Conservation (phyloP, 2,888 invertebrate species). For the Noctua fimbriata region DNA sequence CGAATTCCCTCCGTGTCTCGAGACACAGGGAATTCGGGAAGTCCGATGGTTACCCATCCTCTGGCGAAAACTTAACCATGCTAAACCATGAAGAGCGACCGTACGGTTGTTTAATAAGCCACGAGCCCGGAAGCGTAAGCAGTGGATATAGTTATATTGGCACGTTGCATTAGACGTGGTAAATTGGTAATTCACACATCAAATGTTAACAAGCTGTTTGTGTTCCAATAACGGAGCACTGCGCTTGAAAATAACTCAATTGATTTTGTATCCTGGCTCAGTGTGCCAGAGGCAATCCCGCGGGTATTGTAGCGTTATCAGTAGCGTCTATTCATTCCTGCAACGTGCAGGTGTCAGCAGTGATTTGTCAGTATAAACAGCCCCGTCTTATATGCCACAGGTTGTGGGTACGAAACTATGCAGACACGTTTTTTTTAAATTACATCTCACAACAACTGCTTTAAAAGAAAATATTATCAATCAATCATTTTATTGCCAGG, state of each 20-base stretch:
- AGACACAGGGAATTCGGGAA: not conserved
- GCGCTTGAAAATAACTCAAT: constrained; percentile 23
- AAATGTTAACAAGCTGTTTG: constrained; percentile 24
- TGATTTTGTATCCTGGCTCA: not conserved
- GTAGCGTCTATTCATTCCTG: not conserved
- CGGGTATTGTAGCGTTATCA: constrained; percentile 1
- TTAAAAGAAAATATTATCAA: not conserved
- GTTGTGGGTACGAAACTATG: not conserved
- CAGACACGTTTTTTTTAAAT: too few species aligned
- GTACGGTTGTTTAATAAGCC: not conserved
- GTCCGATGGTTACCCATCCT: not conserved
- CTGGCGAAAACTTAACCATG: not conserved
- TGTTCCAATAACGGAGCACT: constrained; percentile 26
- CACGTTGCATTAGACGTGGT: not conserved
- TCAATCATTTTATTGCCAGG: too few species aligned
- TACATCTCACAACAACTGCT: not conserved
- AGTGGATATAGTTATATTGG: not conserved
- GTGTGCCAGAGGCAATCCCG: not conserved
- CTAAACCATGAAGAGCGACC: too few species aligned
- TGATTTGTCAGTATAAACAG: not conserved
- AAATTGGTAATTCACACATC: constrained; percentile 7
- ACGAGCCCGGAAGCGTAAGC: not conserved
- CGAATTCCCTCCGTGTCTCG: too few species aligned
- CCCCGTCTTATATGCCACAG: not conserved
- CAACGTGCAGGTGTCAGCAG: not conserved